Percentiles rank a stretch among this genome's conserved stretches.
These are phyloP conservation scores for Vulpes ferrilata DNA, from an alignment of 2,113 vertebrate species.

Conservation along the genomic window DNA sequence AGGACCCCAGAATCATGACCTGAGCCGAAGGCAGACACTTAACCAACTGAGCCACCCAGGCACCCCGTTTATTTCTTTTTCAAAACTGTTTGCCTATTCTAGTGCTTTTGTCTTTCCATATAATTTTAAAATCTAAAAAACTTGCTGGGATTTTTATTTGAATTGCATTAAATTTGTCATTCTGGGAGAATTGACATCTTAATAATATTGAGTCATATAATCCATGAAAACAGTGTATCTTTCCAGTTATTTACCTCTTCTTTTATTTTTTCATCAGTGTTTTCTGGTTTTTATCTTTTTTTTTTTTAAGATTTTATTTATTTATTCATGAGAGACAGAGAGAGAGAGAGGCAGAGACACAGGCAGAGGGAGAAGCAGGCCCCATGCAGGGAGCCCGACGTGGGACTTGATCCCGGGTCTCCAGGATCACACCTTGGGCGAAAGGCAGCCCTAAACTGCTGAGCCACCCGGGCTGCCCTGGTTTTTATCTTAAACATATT, in stretches of 20 bases:
- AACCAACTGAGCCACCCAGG: too few relatives aligned
- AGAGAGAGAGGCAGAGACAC: too few relatives aligned
- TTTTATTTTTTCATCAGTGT: not conserved
- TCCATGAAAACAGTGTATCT: not conserved
- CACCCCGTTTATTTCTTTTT: not conserved
- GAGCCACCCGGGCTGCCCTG: too few relatives aligned
- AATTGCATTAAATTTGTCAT: not conserved
- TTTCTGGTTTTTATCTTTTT: not conserved
- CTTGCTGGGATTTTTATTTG: not conserved
- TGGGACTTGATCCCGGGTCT: too few relatives aligned
- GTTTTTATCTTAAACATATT: not conserved
- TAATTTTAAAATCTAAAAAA: not conserved
- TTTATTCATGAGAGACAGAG: too few relatives aligned
- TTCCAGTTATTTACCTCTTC: not conserved
- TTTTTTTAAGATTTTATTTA: too few relatives aligned
- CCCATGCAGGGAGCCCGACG: too few relatives aligned
- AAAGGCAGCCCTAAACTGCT: too few relatives aligned
- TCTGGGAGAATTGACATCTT: not conserved
- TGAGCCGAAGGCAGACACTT: too few relatives aligned
- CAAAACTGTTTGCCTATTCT: not conserved
- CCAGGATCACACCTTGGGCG: too few relatives aligned
- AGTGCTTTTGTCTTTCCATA: not conserved
- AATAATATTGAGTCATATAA: not conserved
- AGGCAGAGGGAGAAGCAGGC: too few relatives aligned
- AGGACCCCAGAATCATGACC: too few relatives aligned